These are phyloP conservation scores for Rhysida immarginata DNA, from an alignment of 1,140 invertebrate genomes.

Conservation along the genomic window DNA sequence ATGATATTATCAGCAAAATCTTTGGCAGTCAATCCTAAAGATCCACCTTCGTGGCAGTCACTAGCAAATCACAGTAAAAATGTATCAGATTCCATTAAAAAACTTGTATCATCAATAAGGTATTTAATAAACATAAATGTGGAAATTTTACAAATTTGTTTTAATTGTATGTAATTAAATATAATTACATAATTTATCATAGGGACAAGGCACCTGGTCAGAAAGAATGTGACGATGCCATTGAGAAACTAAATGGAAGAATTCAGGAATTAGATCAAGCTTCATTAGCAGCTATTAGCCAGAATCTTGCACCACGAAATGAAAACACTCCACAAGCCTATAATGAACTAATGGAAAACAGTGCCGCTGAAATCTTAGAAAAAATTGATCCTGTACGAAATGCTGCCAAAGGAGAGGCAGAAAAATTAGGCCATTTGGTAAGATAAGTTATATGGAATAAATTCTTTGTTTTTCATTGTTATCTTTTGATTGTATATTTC, in stretches of 20 bases:
- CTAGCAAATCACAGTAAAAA: conserved; percentile 84
- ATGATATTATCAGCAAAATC: conserved; percentile 85
- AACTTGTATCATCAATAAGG: conserved; percentile 74
- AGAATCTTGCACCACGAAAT: conserved; percentile 51
- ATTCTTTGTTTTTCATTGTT: not conserved
- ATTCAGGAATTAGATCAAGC: conserved; percentile 73
- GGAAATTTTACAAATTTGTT: too few species aligned
- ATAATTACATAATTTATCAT: conserved; percentile 15
- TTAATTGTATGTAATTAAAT: too few species aligned
- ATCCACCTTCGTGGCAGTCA: conserved; percentile 83
- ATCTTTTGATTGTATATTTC: not conserved
- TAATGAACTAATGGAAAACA: conserved; percentile 50
- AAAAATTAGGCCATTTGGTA: conserved; percentile 75
- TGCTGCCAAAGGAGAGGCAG: conserved; percentile 78
- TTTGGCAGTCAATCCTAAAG: conserved; percentile 71
- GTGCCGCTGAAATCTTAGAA: conserved; percentile 56
- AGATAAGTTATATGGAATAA: too few species aligned
- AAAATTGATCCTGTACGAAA: conserved; percentile 62
- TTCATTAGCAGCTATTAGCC: conserved; percentile 68
- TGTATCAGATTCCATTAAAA: conserved; percentile 92
- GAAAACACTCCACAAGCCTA: conserved; percentile 67
- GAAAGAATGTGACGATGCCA: conserved; percentile 73
- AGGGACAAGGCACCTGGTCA: conserved; percentile 91
- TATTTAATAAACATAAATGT: too few species aligned
- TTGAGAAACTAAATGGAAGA: conserved; percentile 56